Percentiles rank a stretch among this genome's conserved stretches.
Evolutionary conservation across 2,113 vertebrate species (phyloP).

Genomic region (Hippocampus comes): DNA sequence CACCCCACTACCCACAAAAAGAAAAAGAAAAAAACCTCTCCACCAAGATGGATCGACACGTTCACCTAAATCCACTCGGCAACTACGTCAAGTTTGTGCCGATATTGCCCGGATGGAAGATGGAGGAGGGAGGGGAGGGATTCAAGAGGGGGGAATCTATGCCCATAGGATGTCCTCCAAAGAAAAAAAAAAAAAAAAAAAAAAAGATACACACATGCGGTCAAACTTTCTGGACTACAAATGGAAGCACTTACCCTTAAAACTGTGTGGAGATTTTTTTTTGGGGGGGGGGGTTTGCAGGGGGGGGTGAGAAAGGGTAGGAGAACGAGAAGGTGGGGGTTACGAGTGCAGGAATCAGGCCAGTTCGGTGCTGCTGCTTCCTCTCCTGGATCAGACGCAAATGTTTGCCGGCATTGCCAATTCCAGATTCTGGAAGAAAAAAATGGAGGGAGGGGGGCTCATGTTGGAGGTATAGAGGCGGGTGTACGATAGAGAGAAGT

Average conservation of each 20-base stretch:
- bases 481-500: conserved; percentile 15
- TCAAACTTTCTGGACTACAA: conserved; percentile 37
- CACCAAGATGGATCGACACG: not conserved
- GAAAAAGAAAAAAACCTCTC: not conserved
- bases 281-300: not conserved
- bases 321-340: not conserved
- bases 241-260: conserved; percentile 57
- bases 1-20: not conserved
- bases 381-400: conserved; percentile 72
- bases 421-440: conserved; percentile 62
- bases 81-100: conserved; percentile 4
- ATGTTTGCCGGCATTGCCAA: conserved; percentile 65
- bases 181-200: conserved; percentile 17
- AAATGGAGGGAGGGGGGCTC: conserved; percentile 6
- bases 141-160: not conserved
- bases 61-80: conserved; percentile 2
- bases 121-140: not conserved
- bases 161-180: not conserved
- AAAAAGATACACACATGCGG: conserved; percentile 4
- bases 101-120: conserved; percentile 3
- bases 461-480: conserved; percentile 15
- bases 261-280: conserved; percentile 2
- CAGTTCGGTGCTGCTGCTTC: conserved; percentile 69
- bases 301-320: not conserved
- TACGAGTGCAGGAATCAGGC: conserved; percentile 59